Evolutionary conservation across 2,113 vertebrate genomes (phyloP), one percentile per base, ranked within the genome.

Genomic region (Zootoca vivipara): DNA sequence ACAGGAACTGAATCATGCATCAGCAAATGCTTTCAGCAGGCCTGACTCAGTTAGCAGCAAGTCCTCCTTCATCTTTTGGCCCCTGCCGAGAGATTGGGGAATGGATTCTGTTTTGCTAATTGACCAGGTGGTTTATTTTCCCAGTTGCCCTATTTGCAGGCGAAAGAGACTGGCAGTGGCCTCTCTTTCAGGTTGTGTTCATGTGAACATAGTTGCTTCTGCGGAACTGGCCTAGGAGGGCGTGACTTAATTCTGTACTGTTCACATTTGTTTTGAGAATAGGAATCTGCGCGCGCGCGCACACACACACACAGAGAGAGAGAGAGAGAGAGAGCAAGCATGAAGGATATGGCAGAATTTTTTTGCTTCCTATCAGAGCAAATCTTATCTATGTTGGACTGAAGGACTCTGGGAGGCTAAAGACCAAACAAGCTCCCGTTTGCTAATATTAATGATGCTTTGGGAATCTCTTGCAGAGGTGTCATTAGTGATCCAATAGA

Each of bases 101-200:
- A 80, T 26, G 65, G 3, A 10, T 91, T 88, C 52, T 22, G 13
- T n/a, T 83, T 85, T 7, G 9, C 82, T 86, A 73, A 77, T 70
- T 90, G 56, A 18, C 26, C 28, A 87, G 72, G 64, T 2, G 62
- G 30, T 46, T 15, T 9, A 52, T 84, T 90, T 89, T 52, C 1
- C 82, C 83, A 85, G 78, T 58, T 73, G 42, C 22, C 15, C 9
- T 62, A 40, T 26, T 5, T 78, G 70, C 30, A 6, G 5, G 6
- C 10, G 64, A 0, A 22, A 9, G 1, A 33, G 16, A 40, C 81
- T 28, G 26, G 1, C 46, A 0, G 0, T 40, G 7, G 0, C 28
- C 78, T 38, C 67, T 62, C 52, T 80, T 38, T 35, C 35, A 16
- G 67, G 26, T 35, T n/a, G 67, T 22, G 12, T 64, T 73, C 16